These are phyloP conservation scores for Myotis lucifugus DNA, from an alignment of 2,113 vertebrate genomes.

Conservation along the genomic window DNA sequence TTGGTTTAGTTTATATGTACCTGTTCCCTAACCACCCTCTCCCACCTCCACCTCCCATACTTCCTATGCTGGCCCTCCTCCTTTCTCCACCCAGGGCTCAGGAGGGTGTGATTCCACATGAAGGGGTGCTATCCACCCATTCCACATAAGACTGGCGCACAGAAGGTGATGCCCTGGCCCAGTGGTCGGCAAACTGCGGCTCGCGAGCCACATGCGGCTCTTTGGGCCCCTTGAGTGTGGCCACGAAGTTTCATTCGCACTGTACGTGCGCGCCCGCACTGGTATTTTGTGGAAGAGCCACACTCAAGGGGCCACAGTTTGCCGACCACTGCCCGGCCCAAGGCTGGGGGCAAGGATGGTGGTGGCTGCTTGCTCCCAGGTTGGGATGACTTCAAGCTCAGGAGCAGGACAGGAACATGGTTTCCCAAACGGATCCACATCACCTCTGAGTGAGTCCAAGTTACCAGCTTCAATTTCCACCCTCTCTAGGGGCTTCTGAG, in stretches of 20 bases:
- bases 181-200: neutral
- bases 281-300: too few species aligned
- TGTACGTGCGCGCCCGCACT: too few species aligned
- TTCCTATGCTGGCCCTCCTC: neutral
- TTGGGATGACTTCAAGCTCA: neutral
- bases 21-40: neutral
- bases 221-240: too few species aligned
- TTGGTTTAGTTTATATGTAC: neutral
- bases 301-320: too few species aligned
- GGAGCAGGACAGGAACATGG: neutral
- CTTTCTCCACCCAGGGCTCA: neutral
- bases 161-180: neutral
- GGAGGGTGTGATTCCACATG: neutral
- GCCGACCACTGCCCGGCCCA: neutral
- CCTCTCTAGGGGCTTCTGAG: neutral
- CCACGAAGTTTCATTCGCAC: too few species aligned
- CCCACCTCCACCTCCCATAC: neutral
- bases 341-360: too few species aligned
- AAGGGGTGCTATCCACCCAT: neutral
- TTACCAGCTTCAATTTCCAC: neutral
- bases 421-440: neutral
- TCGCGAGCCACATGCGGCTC: too few species aligned
- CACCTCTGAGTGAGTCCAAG: neutral
- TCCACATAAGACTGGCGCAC: neutral
- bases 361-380: too few species aligned